These are phyloP conservation scores for Ictalurus punctatus DNA, from an alignment of 2,113 vertebrate species.

Conservation along the genomic window DNA sequence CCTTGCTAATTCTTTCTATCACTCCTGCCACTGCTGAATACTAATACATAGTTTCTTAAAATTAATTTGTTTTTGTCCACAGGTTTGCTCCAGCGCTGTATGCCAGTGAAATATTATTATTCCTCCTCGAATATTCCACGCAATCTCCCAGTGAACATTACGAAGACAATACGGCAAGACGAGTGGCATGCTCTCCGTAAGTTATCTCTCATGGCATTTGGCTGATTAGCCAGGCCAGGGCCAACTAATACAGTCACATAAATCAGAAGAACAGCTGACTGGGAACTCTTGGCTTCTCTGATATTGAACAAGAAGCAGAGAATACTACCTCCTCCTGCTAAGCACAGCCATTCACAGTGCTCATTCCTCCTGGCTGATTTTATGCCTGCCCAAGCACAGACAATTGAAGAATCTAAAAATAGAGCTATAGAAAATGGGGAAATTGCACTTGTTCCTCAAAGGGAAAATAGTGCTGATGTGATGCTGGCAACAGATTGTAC, in stretches of 20 bases:
- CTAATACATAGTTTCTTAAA: background rate
- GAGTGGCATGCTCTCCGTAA: conserved; percentile 92
- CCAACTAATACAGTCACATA: conserved; percentile 32
- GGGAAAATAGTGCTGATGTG: conserved; percentile 10
- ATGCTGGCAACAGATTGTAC: conserved; percentile 1
- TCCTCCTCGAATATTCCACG: conserved; percentile 84
- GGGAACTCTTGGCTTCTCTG: background rate
- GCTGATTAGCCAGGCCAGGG: background rate
- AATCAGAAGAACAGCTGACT: conserved; percentile 37
- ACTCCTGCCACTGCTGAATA: background rate
- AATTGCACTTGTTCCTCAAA: conserved; percentile 20
- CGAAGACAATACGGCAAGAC: conserved; percentile 89
- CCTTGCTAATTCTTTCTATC: background rate
- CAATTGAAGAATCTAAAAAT: conserved; percentile 43
- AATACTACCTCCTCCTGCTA: conserved; percentile 5
- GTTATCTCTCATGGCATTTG: conserved; percentile 58
- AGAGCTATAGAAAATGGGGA: conserved; percentile 7
- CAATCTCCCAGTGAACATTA: conserved; percentile 85
- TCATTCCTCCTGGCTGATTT: conserved; percentile 41
- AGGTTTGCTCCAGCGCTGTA: conserved; percentile 85
- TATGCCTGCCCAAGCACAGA: conserved; percentile 38
- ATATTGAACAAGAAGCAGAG: conserved; percentile 17
- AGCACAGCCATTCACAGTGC: conserved; percentile 25
- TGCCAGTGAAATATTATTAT: conserved; percentile 90
- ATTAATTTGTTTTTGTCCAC: conserved; percentile 40